These are phyloP conservation scores for Sciurus niger DNA, from an alignment of 2,113 vertebrate species.

Conservation along the genomic window DNA sequence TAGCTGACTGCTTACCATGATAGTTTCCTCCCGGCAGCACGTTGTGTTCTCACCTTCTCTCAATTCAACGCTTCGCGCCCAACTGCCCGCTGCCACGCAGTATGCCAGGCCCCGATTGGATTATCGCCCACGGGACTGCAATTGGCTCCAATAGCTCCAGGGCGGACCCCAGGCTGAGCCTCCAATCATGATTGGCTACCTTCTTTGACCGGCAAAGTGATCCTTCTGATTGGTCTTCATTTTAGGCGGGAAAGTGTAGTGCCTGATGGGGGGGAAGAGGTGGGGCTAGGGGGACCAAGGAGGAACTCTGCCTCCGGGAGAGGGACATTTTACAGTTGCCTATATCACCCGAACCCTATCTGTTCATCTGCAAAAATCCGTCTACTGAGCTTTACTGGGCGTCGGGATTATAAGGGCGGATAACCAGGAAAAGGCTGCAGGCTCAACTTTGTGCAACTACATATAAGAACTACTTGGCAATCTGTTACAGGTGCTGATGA, in stretches of 20 bases:
- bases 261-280: background rate
- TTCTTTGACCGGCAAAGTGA: fast-evolving
- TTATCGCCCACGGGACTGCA: fast-evolving
- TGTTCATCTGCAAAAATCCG: background rate
- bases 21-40: fast-evolving
- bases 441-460: background rate
- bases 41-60: fast-evolving
- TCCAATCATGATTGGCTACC: background rate
- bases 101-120: background rate
- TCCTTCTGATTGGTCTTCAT: background rate
- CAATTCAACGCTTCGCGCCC: fast-evolving
- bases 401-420: background rate
- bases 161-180: fast-evolving
- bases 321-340: background rate
- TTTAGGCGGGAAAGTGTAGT: background rate
- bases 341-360: background rate
- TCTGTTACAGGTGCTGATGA: background rate
- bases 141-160: background rate
- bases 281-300: fast-evolving
- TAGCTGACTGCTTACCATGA: background rate
- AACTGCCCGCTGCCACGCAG: background rate
- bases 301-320: background rate
- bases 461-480: background rate
- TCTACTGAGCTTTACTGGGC: no score
- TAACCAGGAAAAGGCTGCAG: no score